These are phyloP conservation scores for Clostera curtula DNA, from an alignment of 2,888 invertebrate genomes.

Conservation along the genomic window DNA sequence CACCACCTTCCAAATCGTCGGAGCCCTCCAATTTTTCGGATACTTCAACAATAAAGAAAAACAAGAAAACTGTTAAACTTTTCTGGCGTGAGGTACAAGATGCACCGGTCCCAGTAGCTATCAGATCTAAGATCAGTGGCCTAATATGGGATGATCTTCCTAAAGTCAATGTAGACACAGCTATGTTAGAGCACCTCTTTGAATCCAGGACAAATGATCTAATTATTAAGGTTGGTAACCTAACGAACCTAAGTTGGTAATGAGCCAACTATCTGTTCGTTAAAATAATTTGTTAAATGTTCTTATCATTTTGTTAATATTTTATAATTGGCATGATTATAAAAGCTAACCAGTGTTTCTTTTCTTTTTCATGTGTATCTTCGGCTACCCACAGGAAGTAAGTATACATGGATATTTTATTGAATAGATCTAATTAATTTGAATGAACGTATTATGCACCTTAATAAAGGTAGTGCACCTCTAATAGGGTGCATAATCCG, in stretches of 20 bases:
- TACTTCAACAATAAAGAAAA: conserved; percentile 81
- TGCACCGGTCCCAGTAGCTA: conserved; percentile 71
- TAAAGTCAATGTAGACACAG: conserved; percentile 89
- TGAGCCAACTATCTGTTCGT: no score
- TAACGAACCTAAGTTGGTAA: conserved; percentile 2
- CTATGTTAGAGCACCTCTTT: conserved; percentile 96
- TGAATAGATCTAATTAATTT: no score
- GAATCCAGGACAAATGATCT: conserved; percentile 97
- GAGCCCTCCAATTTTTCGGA: conserved; percentile 57
- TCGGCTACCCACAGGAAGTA: conserved; percentile 36
- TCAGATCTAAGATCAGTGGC: conserved; percentile 76
- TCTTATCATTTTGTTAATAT: background rate
- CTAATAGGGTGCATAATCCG: no score
- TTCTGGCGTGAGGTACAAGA: conserved; percentile 98
- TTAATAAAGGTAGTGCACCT: no score
- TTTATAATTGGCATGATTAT: background rate
- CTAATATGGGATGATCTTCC: conserved; percentile 95
- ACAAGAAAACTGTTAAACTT: conserved; percentile 96
- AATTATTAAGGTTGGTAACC: conserved; percentile 81
- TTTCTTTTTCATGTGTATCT: conserved; percentile 31
- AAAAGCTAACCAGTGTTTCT: conserved; percentile 8
- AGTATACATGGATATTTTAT: no score
- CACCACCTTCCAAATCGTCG: conserved; percentile 40
- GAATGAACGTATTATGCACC: no score
- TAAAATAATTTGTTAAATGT: no score